phyloP scores from a whole-genome alignment of 2,888 invertebrate genomes.

The Nasonia oneida region DNA sequence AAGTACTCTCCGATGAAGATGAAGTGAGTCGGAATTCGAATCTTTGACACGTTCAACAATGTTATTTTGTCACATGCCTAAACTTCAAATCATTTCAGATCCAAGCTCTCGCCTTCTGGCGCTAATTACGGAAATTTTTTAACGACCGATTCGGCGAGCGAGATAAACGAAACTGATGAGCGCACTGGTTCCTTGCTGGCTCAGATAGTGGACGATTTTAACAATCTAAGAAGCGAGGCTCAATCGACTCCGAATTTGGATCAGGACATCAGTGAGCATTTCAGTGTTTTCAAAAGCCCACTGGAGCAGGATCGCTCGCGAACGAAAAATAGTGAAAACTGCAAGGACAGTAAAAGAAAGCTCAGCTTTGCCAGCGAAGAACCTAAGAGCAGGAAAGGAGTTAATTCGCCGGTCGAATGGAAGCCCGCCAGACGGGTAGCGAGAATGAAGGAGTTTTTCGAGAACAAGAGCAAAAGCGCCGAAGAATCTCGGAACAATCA shows the following conservation, averaged over 20 bases:
- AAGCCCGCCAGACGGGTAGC: not conserved
- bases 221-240: not conserved
- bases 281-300: too few relatives aligned
- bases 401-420: not conserved
- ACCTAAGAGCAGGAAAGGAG: not conserved
- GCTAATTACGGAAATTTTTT: not conserved
- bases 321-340: too few relatives aligned
- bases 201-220: not conserved
- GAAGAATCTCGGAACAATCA: not conserved
- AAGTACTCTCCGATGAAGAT: too few relatives aligned
- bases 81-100: not conserved
- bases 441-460: constrained; percentile 2
- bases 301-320: too few relatives aligned
- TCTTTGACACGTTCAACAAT: too few relatives aligned
- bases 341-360: too few relatives aligned
- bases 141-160: not conserved
- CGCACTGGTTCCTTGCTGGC: not conserved
- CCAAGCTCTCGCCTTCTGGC: not conserved
- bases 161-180: not conserved
- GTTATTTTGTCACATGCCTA: too few relatives aligned
- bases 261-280: too few relatives aligned
- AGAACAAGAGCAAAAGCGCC: not conserved
- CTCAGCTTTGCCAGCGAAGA: too few relatives aligned
- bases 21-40: too few relatives aligned
- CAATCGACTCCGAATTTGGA: not conserved